These are phyloP conservation scores for Sphaerophoria taeniata DNA, from an alignment of 2,888 invertebrate genomes.

Conservation along the genomic window DNA sequence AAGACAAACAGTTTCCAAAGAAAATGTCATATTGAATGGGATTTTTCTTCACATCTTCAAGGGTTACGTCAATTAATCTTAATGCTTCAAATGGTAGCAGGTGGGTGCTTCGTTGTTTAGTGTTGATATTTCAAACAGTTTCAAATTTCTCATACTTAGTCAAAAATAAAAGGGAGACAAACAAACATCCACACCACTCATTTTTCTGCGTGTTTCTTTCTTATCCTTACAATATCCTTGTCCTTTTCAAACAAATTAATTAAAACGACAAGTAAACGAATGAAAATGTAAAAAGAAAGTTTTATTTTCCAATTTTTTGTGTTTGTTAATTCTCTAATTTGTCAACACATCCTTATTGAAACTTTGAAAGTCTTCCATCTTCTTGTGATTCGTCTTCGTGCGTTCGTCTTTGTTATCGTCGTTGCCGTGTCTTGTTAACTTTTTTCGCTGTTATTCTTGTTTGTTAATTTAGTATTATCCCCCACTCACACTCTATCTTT, in stretches of 20 bases:
- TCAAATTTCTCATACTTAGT: too few species aligned
- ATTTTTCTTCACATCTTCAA: too few species aligned
- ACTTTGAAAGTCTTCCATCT: neutral
- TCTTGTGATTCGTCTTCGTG: neutral
- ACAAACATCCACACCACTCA: too few species aligned
- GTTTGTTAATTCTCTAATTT: neutral
- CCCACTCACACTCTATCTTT: neutral
- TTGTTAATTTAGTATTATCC: neutral
- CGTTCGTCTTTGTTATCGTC: neutral
- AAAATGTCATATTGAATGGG: too few species aligned
- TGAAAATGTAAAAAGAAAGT: neutral
- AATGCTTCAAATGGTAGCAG: too few species aligned
- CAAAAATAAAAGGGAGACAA: too few species aligned
- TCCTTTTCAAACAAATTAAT: slow-evolving; percentile 19
- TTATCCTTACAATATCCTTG: too few species aligned
- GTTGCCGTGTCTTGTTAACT: neutral
- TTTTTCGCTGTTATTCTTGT: neutral
- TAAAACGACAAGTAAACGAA: slow-evolving; percentile 4
- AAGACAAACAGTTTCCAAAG: too few species aligned
- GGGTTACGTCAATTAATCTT: too few species aligned
- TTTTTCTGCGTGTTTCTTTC: too few species aligned
- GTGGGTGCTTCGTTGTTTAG: too few species aligned
- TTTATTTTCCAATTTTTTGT: neutral
- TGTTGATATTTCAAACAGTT: too few species aligned
- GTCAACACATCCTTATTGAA: slow-evolving; percentile 2